Base-by-base conservation (phyloP, 2,888 invertebrate genomes). In the Torymus auratus region DNA sequence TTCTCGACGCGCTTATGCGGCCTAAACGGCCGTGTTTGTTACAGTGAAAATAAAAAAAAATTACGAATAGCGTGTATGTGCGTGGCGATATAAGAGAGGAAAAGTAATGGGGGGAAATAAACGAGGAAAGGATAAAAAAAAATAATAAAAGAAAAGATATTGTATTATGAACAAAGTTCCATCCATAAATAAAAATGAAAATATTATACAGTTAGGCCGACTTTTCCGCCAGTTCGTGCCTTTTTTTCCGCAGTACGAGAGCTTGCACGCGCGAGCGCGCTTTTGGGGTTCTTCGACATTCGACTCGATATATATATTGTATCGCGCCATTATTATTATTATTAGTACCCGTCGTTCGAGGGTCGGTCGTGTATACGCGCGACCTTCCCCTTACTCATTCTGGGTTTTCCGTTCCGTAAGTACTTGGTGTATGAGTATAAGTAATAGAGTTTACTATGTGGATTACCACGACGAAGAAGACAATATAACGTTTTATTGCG, bases 171-270 rank as follows among this genome's bases (percentile, higher is more conserved):
- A 91, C 88, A 86, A 90, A 89, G 90, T 91, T 91, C 91, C 90
- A 91, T 91, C 90, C 90, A 91, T 91, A 85, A 86, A 85, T 89
- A 82, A 85, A 85, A 83, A 41, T 41, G 41, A 85, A 84, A 85
- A 83, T 83, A 79, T 82, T 89, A 90, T 90, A 90, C 88, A 89
- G 90, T 90, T 90, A 90, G 90, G 90, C 90, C 90, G 90, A 91
- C 89, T 90, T 90, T 90, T 89, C 88, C 89, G 91, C 90, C 90
- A 89, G 90, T 90, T 90, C 89, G 91, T 91, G 90, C 91, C 90
- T 90, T 91, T 90, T 86, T 90, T 90, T 90, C 89, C 87, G 89
- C 89, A 87, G 88, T 86, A 87, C 41, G 41, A 89, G 86, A 85
- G 86, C 86, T 86, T 84, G 85, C 84, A 86, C 73, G 56, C 56